Conservation (phyloP, 1,140 invertebrate species). For the Ylistrum balloti region DNA sequence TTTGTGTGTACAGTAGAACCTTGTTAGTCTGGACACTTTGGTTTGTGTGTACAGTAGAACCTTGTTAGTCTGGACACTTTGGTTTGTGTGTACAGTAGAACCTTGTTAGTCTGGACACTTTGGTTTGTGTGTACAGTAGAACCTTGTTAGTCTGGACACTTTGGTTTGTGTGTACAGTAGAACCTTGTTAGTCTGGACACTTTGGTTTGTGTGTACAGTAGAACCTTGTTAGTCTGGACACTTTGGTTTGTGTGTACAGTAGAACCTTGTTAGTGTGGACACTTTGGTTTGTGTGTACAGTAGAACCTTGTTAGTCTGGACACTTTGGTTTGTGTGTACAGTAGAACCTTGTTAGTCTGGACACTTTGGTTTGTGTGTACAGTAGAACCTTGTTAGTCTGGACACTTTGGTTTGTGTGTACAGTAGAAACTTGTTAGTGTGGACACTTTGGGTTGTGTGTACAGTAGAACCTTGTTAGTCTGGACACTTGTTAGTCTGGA, state of each 20-base stretch:
- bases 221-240: too few relatives aligned
- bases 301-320: too few relatives aligned
- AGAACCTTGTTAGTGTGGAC: too few relatives aligned
- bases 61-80: not conserved
- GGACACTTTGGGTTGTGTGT: not conserved
- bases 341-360: not conserved
- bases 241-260: too few relatives aligned
- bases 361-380: not conserved
- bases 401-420: not conserved
- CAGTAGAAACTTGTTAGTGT: not conserved
- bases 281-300: too few relatives aligned
- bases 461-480: not conserved
- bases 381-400: too few relatives aligned
- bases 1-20: not conserved
- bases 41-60: not conserved
- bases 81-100: not conserved
- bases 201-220: too few relatives aligned
- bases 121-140: not conserved
- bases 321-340: not conserved
- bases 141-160: too few relatives aligned
- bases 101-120: not conserved
- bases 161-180: too few relatives aligned
- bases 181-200: too few relatives aligned
- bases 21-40: constrained; percentile 6
- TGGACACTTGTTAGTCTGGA: not conserved